Base-by-base conservation (phyloP, 2,113 vertebrate genomes). In the Empidonax traillii region DNA sequence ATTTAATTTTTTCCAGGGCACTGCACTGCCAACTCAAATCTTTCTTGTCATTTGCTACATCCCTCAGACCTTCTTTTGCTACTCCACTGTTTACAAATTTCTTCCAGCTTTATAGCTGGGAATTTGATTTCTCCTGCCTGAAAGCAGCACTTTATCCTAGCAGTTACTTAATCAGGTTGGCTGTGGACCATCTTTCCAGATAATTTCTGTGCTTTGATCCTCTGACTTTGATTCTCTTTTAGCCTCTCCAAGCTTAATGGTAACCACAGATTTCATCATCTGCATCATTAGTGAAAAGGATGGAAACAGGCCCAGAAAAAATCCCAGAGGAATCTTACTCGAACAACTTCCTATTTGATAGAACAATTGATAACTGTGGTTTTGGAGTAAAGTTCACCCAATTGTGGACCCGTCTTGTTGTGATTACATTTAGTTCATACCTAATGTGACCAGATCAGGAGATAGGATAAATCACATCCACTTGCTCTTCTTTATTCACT, bases 281-380 rank as follows among this genome's bases (percentile, higher is more conserved):
- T 87, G 14, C 74, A 72, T 79, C 53, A 73, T 91, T 91, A 93
- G 58, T 53, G 71, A 85, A 95, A 94, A 93, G 85, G 79, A 95
- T 89, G 74, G 91, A 91, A 97, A 78, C 62, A 47, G 49, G 62
- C 62, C 74, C 90, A 96, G 89, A 87, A 87, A 72, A 73, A 22
- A 77, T 83, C 93, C 87, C 84, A 53, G 56, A 62, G 74, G 95
- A 94, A 73, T 76, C 53, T 23, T 21, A 24, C n/a, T 93, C 59
- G 81, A 94, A 96, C 49, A 93, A 72, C 87, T 93, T 97, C 81
- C 91, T 93, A 20, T 94, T 96, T 91, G 94, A 96, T 89, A 76
- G 85, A 96, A 96, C 93, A 89, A 85, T 28, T 87, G 94, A 94
- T 96, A 95, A 73, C 24, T 37, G 68, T 72, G 73, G 13, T 87